Evolutionary conservation across 2,888 invertebrate genomes (phyloP).

Genomic region (Griposia aprilina): DNA sequence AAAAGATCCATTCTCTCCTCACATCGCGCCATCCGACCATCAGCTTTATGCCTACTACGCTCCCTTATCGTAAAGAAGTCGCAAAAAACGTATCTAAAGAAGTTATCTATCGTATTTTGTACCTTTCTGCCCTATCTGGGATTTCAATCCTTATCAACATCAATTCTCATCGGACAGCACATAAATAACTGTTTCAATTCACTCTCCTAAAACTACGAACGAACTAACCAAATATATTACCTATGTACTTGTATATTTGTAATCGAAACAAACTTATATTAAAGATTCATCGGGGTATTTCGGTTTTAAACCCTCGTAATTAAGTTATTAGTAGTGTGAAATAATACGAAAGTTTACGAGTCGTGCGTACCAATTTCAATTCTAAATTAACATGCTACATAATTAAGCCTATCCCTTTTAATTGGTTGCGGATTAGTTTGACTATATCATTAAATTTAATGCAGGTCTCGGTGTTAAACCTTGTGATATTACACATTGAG

Average conservation of each 20-base stretch:
- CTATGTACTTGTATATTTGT: slow-evolving; percentile 21
- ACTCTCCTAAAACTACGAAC: slow-evolving; percentile 41
- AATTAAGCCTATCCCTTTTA: slow-evolving; percentile 64
- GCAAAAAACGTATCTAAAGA: slow-evolving; percentile 64
- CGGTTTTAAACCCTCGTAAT: slow-evolving; percentile 55
- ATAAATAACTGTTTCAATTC: slow-evolving; percentile 58
- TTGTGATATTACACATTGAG: slow-evolving; percentile 5
- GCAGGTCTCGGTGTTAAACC: slow-evolving; percentile 34
- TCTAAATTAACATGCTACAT: slow-evolving; percentile 56
- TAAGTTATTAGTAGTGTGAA: slow-evolving; percentile 60
- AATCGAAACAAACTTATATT: slow-evolving; percentile 55
- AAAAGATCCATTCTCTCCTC: slow-evolving; percentile 64
- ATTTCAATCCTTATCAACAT: slow-evolving; percentile 65
- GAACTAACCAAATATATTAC: slow-evolving; percentile 44
- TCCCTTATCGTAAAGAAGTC: slow-evolving; percentile 64
- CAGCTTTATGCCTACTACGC: slow-evolving; percentile 50
- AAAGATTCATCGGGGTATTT: slow-evolving; percentile 54
- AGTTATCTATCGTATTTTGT: slow-evolving; percentile 65
- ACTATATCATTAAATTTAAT: slow-evolving; percentile 43
- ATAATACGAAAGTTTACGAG: slow-evolving; percentile 60
- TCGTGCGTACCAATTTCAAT: slow-evolving; percentile 46
- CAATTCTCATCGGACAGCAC: slow-evolving; percentile 51
- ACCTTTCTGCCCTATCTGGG: slow-evolving; percentile 56
- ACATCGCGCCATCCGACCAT: slow-evolving; percentile 48
- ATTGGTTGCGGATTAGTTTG: slow-evolving; percentile 52